Conservation (phyloP, 1,140 invertebrate genomes). For the Saccostrea cuccullata region DNA sequence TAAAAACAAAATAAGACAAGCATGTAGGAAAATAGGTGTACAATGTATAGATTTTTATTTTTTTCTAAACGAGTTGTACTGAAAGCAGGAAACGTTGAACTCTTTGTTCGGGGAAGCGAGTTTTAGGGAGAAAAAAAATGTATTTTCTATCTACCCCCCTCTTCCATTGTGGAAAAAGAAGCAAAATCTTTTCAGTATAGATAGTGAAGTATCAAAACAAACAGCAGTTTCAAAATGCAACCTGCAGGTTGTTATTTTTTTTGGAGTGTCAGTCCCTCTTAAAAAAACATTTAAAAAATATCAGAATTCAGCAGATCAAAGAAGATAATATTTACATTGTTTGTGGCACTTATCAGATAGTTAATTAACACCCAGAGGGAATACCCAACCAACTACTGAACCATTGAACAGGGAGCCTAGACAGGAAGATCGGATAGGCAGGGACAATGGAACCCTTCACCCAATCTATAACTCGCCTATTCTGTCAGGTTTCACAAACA, state of each 20-base stretch:
- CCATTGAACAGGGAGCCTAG: background rate
- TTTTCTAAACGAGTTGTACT: too few species aligned
- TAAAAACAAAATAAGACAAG: background rate
- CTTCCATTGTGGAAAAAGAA: too few species aligned
- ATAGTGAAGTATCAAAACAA: too few species aligned
- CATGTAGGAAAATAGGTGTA: background rate
- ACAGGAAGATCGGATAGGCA: background rate
- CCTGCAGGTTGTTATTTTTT: too few species aligned
- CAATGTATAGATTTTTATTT: too few species aligned
- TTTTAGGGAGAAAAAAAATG: too few species aligned
- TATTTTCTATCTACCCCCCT: too few species aligned
- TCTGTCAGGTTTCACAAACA: background rate
- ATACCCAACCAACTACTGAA: background rate
- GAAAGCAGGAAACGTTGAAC: too few species aligned
- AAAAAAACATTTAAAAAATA: slow-evolving; percentile 9
- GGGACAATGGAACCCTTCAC: background rate
- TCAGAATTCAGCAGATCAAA: background rate
- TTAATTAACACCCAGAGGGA: slow-evolving; percentile 1
- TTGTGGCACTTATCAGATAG: background rate
- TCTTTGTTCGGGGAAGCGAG: too few species aligned
- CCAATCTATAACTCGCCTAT: background rate
- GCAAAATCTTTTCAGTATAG: too few species aligned
- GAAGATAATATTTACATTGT: slow-evolving; percentile 14
- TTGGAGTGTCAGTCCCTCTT: too few species aligned
- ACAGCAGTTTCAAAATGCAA: too few species aligned